Evolutionary conservation across 1,140 invertebrate species (phyloP).

Genomic region (Eriocheir sinensis): DNA sequence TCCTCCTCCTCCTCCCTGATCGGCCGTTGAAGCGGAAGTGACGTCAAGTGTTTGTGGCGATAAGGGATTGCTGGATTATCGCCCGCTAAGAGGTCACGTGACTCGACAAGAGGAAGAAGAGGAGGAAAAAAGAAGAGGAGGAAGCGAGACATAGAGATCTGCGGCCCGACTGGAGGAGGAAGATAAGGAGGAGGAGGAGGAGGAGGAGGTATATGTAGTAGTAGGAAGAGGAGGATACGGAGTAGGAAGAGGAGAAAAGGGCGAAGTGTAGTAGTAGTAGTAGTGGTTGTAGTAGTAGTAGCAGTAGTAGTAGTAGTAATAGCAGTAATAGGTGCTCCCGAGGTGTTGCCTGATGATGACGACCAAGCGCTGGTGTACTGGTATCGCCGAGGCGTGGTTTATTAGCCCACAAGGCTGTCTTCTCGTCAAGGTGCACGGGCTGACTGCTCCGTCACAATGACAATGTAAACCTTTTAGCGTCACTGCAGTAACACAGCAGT

Average conservation of each 20-base stretch:
- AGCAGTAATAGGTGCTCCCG: too few species aligned
- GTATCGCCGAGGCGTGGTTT: too few species aligned
- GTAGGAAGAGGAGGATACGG: neutral
- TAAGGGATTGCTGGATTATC: slow-evolving; percentile 74
- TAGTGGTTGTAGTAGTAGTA: neutral
- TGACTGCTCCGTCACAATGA: too few species aligned
- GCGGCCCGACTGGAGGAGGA: slow-evolving; percentile 62
- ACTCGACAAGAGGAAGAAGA: slow-evolving; percentile 52
- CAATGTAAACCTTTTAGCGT: too few species aligned
- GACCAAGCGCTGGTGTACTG: too few species aligned
- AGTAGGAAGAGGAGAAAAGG: neutral
- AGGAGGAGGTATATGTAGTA: neutral
- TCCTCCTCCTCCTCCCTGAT: neutral
- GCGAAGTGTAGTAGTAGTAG: neutral
- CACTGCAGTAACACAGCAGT: too few species aligned
- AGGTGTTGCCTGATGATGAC: too few species aligned
- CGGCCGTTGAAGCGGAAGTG: slow-evolving; percentile 62
- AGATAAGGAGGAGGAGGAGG: slow-evolving; percentile 57
- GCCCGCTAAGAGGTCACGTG: slow-evolving; percentile 68
- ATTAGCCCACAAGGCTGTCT: too few species aligned
- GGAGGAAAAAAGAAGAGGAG: neutral
- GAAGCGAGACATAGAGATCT: slow-evolving; percentile 36
- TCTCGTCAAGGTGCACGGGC: too few species aligned
- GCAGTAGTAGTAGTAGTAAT: neutral
- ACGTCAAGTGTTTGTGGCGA: slow-evolving; percentile 69